Evolutionary conservation across 2,888 invertebrate genomes (phyloP), one percentile per base, ranked within the genome.

Genomic region (Phorcus lineatus): DNA sequence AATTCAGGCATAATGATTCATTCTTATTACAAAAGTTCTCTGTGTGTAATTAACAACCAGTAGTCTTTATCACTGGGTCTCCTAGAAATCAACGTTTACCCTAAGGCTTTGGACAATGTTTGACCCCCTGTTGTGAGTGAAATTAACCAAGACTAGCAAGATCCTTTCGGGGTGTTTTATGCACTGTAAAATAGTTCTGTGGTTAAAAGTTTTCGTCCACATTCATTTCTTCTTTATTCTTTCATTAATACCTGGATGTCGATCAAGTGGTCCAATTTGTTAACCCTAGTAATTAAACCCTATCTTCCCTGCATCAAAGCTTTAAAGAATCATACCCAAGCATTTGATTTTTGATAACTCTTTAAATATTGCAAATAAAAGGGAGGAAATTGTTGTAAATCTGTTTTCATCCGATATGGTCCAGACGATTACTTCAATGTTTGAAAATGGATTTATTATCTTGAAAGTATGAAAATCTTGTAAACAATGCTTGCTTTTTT

Each of bases 281-380:
- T 28, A 62, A 62, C 62, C 62, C 62, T 62, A 28, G 28, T 62
- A 28, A 28, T 62, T 62, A 62, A 62, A 11, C n/a, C 62, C 4
- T 24, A 62, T 62, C 28, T 47, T 47, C 47, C 13, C 13, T 47
- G 47, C 47, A 11, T 47, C 47, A 47, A 47, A 47, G 47, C 47
- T 47, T 47, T 13, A 3, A 13, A 13, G 13, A 47, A 47, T 47
- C 47, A 47, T 47, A 11, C 11, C 13, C 47, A 47, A 47, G 47
- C 47, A 47, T 47, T 47, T 47, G 47, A 70, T 9, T 70, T 36
- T 70, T 70, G 70, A 70, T 70, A 16, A 24, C 36, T 70, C 70
- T 70, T 70, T 70, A 40, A 70, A 70, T 70, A 70, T 36, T 19
- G 28, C 70, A 70, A 47, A 1, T 40, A 70, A 70, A 62, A 70